Conservation (phyloP, 2,797 vertebrate species). For the Micromesistius poutassou region DNA sequence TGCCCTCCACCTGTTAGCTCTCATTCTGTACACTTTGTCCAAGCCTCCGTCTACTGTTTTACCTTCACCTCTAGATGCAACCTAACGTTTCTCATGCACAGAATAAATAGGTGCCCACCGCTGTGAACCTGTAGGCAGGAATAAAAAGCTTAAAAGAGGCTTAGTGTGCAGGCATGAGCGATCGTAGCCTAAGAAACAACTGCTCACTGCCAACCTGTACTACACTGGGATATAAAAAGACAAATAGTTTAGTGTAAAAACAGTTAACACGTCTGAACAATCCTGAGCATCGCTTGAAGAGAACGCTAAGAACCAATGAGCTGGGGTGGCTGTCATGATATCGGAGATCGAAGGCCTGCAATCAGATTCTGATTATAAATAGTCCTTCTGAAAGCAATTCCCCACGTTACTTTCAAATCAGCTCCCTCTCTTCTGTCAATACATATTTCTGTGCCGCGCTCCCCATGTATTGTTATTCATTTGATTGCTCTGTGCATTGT, state of each 20-base stretch:
- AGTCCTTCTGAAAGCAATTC: not conserved
- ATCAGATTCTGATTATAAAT: not conserved
- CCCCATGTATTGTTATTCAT: not conserved
- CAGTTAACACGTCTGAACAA: too few relatives aligned
- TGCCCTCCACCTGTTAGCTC: too few relatives aligned
- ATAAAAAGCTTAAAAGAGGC: not conserved
- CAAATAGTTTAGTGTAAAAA: too few relatives aligned
- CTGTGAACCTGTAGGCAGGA: not conserved
- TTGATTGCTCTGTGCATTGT: not conserved
- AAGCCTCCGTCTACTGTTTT: too few relatives aligned
- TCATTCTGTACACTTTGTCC: too few relatives aligned
- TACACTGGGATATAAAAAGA: not conserved
- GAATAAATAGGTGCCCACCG: not conserved
- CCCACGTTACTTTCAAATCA: not conserved
- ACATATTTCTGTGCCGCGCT: not conserved
- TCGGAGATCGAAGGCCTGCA: not conserved
- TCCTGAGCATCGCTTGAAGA: too few relatives aligned
- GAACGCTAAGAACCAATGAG: too few relatives aligned
- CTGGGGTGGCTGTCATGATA: too few relatives aligned
- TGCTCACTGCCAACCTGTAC: slow-evolving; percentile 42
- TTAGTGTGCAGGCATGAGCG: not conserved
- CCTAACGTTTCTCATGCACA: too few relatives aligned
- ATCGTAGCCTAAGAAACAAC: slow-evolving; percentile 37
- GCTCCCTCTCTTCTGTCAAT: not conserved
- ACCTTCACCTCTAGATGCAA: too few relatives aligned